Evolutionary conservation across 2,797 vertebrate genomes (phyloP).

Genomic region (Parauchenoglanis ngamensis): DNA sequence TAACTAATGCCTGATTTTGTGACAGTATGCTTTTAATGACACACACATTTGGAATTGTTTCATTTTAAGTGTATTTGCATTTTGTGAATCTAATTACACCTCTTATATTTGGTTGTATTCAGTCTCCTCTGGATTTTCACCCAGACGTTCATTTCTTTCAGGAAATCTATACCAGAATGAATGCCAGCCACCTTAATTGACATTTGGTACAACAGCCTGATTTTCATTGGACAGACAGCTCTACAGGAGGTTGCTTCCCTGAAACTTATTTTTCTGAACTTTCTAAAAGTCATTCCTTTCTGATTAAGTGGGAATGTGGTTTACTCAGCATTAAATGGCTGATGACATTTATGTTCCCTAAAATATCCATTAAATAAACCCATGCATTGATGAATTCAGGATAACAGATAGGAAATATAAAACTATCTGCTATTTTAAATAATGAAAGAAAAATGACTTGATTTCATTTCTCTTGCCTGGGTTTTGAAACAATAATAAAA

Average conservation of each 20-base stretch:
- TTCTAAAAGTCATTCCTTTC: neutral
- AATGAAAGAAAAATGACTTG: neutral
- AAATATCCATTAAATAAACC: neutral
- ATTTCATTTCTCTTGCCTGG: neutral
- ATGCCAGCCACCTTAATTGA: neutral
- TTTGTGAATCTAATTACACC: neutral
- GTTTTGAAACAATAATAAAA: neutral
- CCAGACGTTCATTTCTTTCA: neutral
- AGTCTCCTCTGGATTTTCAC: conserved; percentile 2
- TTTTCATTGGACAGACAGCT: neutral
- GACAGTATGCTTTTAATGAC: neutral
- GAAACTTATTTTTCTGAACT: neutral
- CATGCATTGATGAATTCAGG: neutral
- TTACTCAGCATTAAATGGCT: neutral
- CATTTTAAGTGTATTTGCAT: neutral
- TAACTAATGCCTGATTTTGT: neutral
- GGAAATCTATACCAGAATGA: neutral
- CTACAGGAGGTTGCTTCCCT: neutral
- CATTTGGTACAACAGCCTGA: neutral
- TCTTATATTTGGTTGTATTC: neutral
- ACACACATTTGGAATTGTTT: neutral
- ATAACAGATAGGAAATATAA: too few species aligned
- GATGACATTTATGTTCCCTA: neutral
- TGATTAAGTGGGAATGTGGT: neutral
- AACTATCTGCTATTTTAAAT: neutral